Percentiles rank a stretch among this genome's conserved stretches.
These are phyloP conservation scores for Pachymerium ferrugineum DNA, from an alignment of 2,888 invertebrate genomes.

Conservation along the genomic window DNA sequence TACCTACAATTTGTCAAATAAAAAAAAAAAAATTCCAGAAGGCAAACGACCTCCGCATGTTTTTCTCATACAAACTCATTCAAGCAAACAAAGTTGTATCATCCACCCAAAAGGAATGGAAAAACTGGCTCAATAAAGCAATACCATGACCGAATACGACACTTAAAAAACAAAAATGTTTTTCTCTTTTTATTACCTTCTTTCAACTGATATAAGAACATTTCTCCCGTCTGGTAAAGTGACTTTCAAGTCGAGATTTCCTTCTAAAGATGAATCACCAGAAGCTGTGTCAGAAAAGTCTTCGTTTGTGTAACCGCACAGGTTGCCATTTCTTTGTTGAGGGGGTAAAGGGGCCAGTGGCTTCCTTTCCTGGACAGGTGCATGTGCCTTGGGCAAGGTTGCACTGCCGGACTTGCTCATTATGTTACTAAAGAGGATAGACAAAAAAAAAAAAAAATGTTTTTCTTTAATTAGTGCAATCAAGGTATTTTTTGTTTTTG, in stretches of 20 bases:
- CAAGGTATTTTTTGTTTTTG: not conserved
- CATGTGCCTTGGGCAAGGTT: slow-evolving; percentile 16
- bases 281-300: slow-evolving; percentile 36
- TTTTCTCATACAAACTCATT: not conserved
- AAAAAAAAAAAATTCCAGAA: not conserved
- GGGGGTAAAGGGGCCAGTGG: slow-evolving; percentile 27
- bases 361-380: slow-evolving; percentile 14
- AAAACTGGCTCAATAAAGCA: too few species aligned
- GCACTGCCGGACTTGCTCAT: not conserved
- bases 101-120: too few species aligned
- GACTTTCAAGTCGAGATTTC: slow-evolving; percentile 62
- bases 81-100: too few species aligned
- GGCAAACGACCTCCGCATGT: not conserved
- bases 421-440: too few species aligned
- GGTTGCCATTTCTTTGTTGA: not conserved
- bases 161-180: too few species aligned
- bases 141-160: too few species aligned
- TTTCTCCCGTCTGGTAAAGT: slow-evolving; percentile 56
- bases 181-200: slow-evolving; percentile 50
- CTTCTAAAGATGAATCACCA: slow-evolving; percentile 51
- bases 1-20: not conserved
- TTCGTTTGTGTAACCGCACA: slow-evolving; percentile 14
- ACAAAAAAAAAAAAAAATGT: not conserved
- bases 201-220: slow-evolving; percentile 55
- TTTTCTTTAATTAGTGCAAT: not conserved